phyloP scores from a whole-genome alignment of 2,113 vertebrate genomes.

The Ictalurus punctatus region DNA sequence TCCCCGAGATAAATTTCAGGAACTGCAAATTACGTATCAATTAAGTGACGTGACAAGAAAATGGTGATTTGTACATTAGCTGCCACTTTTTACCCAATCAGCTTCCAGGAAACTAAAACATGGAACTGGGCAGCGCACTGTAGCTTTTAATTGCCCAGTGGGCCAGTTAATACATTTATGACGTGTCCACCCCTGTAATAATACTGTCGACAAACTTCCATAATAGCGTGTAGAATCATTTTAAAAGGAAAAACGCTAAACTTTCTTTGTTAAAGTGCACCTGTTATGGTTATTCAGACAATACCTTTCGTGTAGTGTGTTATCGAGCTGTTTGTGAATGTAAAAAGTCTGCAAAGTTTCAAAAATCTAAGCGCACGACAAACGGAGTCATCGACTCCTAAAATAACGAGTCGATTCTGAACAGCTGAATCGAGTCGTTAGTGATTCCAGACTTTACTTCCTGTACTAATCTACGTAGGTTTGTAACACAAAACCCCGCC shows the following conservation, averaged over 20 bases:
- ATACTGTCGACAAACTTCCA: not conserved
- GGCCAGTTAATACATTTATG: not conserved
- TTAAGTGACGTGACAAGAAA: too few relatives aligned
- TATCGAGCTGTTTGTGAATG: too few relatives aligned
- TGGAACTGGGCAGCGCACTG: not conserved
- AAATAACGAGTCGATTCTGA: too few relatives aligned
- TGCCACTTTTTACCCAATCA: not conserved
- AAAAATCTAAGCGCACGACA: too few relatives aligned
- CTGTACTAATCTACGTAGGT: too few relatives aligned
- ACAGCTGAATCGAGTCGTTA: too few relatives aligned
- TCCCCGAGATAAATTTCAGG: not conserved
- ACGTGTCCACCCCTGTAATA: not conserved
- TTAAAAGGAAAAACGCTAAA: not conserved
- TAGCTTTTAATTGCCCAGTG: not conserved
- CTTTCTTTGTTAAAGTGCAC: not conserved
- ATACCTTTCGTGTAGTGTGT: too few relatives aligned
- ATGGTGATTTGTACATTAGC: not conserved
- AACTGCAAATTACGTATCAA: not conserved
- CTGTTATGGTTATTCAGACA: too few relatives aligned
- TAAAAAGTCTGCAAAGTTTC: too few relatives aligned
- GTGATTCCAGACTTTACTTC: too few relatives aligned
- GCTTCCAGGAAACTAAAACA: not conserved
- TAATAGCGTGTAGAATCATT: not conserved
- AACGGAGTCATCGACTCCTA: too few relatives aligned
- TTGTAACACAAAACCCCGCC: too few relatives aligned